Percentiles rank a stretch among this genome's conserved stretches.
phyloP scores from a whole-genome alignment of 2,113 vertebrate genomes.

The Rhipidura dahli region DNA sequence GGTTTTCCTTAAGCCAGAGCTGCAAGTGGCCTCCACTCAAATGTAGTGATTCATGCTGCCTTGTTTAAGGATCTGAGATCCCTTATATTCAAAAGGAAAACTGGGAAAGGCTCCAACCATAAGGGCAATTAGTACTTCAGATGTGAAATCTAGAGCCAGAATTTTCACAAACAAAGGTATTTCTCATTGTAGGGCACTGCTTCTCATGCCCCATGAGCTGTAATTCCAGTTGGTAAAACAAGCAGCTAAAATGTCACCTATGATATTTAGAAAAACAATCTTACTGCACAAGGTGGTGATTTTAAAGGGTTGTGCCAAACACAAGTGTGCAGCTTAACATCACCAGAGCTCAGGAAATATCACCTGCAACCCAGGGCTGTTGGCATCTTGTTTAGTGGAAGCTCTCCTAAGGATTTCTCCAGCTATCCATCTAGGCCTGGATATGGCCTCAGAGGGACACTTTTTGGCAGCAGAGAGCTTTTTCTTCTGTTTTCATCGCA shows the following conservation, averaged over 20 bases:
- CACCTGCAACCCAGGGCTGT: background rate
- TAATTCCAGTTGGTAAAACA: background rate
- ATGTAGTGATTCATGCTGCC: background rate
- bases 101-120: background rate
- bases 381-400: background rate
- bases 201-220: background rate
- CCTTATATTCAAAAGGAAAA: background rate
- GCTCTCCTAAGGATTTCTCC: background rate
- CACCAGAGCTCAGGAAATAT: background rate
- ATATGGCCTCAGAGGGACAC: background rate
- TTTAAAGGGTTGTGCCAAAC: background rate
- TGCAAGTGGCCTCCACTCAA: background rate
- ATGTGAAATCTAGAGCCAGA: background rate
- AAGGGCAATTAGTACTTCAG: background rate
- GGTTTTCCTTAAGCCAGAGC: background rate
- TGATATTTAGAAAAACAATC: background rate
- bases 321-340: background rate
- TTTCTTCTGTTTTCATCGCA: background rate
- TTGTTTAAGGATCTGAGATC: background rate
- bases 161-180: background rate
- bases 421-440: background rate
- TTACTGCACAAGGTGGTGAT: background rate
- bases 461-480: background rate
- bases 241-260: background rate
- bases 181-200: background rate